These are phyloP conservation scores for Zygaena filipendulae DNA, from an alignment of 2,888 invertebrate species.

Conservation along the genomic window DNA sequence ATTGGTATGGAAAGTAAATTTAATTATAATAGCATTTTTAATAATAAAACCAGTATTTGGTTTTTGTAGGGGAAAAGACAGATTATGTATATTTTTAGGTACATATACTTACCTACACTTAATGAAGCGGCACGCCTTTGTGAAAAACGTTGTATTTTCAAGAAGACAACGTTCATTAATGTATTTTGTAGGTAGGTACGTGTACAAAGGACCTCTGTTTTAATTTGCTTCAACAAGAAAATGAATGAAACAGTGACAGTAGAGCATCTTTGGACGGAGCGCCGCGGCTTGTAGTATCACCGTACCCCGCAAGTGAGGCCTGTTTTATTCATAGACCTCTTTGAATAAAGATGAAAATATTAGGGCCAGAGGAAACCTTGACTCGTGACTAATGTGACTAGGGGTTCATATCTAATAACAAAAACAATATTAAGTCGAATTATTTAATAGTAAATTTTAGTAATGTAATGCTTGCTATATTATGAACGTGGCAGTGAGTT, in stretches of 20 bases:
- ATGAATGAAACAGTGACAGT: constrained; percentile 41
- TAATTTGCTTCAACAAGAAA: constrained; percentile 46
- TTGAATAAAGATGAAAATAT: constrained; percentile 68
- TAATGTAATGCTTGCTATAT: too few species aligned
- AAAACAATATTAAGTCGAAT: constrained; percentile 37
- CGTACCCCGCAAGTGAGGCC: constrained; percentile 30
- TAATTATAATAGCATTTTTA: too few species aligned
- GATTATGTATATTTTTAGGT: constrained; percentile 1
- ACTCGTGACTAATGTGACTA: constrained; percentile 43
- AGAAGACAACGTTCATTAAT: too few species aligned
- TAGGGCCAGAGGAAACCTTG: constrained; percentile 43
- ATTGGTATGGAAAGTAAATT: too few species aligned
- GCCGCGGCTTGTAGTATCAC: too few species aligned
- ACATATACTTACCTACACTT: too few species aligned
- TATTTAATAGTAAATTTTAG: too few species aligned
- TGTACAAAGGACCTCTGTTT: constrained; percentile 25
- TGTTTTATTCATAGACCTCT: constrained; percentile 62
- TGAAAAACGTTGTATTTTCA: too few species aligned
- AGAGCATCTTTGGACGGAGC: constrained; percentile 37
- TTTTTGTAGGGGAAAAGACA: background rate
- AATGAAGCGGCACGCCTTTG: too few species aligned
- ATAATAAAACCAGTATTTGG: constrained; percentile 1
- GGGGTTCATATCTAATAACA: constrained; percentile 58
- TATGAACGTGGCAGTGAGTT: too few species aligned
- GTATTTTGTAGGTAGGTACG: constrained; percentile 1